Conservation (phyloP, 2,888 invertebrate genomes). For the Pharmacophagus antenor region DNA sequence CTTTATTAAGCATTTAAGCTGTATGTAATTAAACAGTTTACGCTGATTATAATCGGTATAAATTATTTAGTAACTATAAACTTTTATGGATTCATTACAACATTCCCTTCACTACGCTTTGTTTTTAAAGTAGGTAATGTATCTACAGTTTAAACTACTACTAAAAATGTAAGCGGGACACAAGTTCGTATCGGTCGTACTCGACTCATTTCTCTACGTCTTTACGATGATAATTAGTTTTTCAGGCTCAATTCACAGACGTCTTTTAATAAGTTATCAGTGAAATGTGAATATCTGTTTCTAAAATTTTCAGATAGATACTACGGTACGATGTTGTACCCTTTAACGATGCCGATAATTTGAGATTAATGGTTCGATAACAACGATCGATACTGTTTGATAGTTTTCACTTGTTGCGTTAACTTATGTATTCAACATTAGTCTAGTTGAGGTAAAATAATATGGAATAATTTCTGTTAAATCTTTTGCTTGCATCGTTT, state of each 20-base stretch:
- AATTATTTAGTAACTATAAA: constrained; percentile 2
- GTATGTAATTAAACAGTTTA: constrained; percentile 58
- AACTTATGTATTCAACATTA: no score
- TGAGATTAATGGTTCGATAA: no score
- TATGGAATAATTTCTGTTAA: no score
- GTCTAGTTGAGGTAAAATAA: no score
- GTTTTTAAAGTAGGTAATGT: background rate
- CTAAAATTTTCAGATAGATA: background rate
- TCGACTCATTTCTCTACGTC: background rate
- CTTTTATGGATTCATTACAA: background rate
- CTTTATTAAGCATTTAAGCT: constrained; percentile 18
- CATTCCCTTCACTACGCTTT: background rate
- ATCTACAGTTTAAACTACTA: background rate
- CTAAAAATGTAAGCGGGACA: background rate
- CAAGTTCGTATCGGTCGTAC: no score
- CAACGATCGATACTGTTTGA: background rate
- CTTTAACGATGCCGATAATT: no score
- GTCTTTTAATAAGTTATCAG: no score
- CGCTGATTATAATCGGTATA: constrained; percentile 60
- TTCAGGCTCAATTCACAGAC: background rate
- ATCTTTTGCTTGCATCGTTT: no score
- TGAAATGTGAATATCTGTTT: background rate
- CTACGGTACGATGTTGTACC: background rate
- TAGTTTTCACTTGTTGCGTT: background rate
- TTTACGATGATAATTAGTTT: no score